Evolutionary conservation across 2,888 invertebrate genomes (phyloP).

Genomic region (Brachyptera putata): DNA sequence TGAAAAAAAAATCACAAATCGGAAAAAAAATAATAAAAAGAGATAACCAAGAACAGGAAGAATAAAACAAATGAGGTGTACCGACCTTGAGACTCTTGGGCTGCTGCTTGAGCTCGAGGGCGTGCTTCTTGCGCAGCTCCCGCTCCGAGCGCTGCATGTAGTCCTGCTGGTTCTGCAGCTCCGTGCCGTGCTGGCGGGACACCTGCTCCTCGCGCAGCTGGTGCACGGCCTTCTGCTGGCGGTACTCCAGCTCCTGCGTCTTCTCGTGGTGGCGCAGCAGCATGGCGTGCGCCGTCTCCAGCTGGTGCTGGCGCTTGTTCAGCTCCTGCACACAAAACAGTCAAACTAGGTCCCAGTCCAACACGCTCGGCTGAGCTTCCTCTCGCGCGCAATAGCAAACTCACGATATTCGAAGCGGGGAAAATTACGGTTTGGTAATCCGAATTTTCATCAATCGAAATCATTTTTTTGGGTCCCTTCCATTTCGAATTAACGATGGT

Average conservation of each 20-base stretch:
- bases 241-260: conserved; percentile 92
- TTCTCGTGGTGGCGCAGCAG: conserved; percentile 93
- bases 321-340: conserved; percentile 66
- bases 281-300: conserved; percentile 94
- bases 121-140: conserved; percentile 94
- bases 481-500: too few species aligned
- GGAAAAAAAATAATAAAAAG: too few species aligned
- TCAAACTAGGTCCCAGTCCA: too few species aligned
- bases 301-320: conserved; percentile 88
- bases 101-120: conserved; percentile 94
- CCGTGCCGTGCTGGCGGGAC: conserved; percentile 88
- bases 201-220: conserved; percentile 83
- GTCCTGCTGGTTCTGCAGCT: conserved; percentile 91
- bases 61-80: too few species aligned
- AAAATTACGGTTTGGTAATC: too few species aligned
- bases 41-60: too few species aligned
- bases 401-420: too few species aligned
- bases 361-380: too few species aligned
- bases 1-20: too few species aligned
- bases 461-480: too few species aligned
- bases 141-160: conserved; percentile 93
- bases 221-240: conserved; percentile 93
- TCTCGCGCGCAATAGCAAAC: too few species aligned
- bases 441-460: too few species aligned
- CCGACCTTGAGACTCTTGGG: conserved; percentile 94